Evolutionary conservation across 2,888 invertebrate genomes (phyloP).

Genomic region (Taphrorychus bicolor): DNA sequence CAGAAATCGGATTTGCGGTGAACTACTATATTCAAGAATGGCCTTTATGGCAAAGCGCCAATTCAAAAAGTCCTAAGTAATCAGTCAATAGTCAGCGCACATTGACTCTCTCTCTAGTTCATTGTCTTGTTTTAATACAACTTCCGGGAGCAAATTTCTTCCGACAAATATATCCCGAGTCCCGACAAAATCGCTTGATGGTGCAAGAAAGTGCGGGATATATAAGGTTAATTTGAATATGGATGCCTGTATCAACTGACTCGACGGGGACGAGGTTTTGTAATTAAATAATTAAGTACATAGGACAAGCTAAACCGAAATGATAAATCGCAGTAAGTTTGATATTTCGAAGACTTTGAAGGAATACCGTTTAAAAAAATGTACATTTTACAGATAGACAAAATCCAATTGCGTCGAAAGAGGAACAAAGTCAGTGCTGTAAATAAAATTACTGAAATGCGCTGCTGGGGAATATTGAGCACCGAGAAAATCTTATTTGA

Average conservation of each 20-base stretch:
- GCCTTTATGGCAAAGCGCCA: neutral
- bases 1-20: neutral
- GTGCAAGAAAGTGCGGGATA: slow-evolving; percentile 1
- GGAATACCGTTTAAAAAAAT: slow-evolving; percentile 8
- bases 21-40: neutral
- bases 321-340: neutral
- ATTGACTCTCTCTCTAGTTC: neutral
- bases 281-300: slow-evolving; percentile 2
- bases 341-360: neutral
- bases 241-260: slow-evolving; percentile 7
- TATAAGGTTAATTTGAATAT: slow-evolving; percentile 4
- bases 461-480: neutral
- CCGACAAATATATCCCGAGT: neutral
- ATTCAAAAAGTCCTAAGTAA: neutral
- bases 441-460: slow-evolving; percentile 23
- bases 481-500: neutral
- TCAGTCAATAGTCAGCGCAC: neutral
- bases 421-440: slow-evolving; percentile 22
- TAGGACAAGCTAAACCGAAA: neutral
- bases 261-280: neutral
- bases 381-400: slow-evolving; percentile 13
- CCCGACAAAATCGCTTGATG: neutral
- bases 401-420: slow-evolving; percentile 19
- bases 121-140: neutral
- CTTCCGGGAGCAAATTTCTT: neutral